Percentiles rank a stretch among this genome's conserved stretches.
Conservation (phyloP, 2,797 vertebrate species). For the Neomorphus geoffroyi region DNA sequence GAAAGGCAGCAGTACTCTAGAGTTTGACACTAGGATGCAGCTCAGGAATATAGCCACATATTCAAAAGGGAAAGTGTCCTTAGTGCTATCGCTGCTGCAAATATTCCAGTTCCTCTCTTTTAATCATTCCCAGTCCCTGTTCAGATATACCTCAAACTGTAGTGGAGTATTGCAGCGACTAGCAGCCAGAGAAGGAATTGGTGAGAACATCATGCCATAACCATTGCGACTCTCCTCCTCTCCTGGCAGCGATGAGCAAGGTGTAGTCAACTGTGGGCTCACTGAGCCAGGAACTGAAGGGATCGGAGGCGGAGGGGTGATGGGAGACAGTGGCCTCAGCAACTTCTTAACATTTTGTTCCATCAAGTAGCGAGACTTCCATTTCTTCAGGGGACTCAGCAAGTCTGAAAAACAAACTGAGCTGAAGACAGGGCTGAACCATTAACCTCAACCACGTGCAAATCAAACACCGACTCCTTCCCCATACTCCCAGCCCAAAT, state of each 20-base stretch:
- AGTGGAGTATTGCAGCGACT: slow-evolving; percentile 98
- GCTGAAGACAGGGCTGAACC: neutral
- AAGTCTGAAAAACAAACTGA: slow-evolving; percentile 79
- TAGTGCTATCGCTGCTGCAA: neutral
- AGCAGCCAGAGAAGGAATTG: slow-evolving; percentile 88
- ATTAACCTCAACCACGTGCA: neutral
- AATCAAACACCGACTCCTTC: neutral
- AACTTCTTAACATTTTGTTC: slow-evolving; percentile 84
- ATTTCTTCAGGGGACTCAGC: slow-evolving; percentile 92
- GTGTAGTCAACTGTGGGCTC: slow-evolving; percentile 80
- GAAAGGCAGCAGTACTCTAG: neutral
- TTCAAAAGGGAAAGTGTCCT: neutral
- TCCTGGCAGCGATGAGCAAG: slow-evolving; percentile 82
- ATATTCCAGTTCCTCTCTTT: neutral
- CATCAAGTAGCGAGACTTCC: slow-evolving; percentile 87
- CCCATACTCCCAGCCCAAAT: neutral
- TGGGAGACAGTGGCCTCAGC: slow-evolving; percentile 88
- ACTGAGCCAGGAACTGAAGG: slow-evolving; percentile 77
- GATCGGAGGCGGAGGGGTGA: slow-evolving; percentile 82
- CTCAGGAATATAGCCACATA: neutral
- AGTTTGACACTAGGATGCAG: neutral
- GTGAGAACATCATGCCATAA: slow-evolving; percentile 87
- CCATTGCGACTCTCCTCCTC: slow-evolving; percentile 84
- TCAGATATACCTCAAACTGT: slow-evolving; percentile 92
- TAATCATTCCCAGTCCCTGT: neutral